Evolutionary conservation across 2,113 vertebrate genomes (phyloP).

Genomic region (Austrofundulus limnaeus): DNA sequence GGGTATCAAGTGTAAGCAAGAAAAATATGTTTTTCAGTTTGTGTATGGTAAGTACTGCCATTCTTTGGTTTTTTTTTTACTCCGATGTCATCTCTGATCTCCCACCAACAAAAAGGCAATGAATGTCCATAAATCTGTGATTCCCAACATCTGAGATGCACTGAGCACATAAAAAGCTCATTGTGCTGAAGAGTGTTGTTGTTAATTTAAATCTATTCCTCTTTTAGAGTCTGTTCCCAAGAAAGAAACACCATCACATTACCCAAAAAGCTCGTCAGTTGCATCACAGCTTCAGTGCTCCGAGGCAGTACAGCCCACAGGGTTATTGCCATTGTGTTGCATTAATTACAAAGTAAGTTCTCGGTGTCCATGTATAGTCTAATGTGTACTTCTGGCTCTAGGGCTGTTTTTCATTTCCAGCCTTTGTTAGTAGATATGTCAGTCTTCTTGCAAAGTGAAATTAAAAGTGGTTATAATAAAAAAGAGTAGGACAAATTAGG

Average conservation of each 20-base stretch:
- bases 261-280: constrained; percentile 60
- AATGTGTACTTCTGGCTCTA: neutral
- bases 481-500: neutral
- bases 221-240: constrained; percentile 36
- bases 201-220: constrained; percentile 34
- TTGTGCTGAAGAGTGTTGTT: constrained; percentile 20
- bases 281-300: constrained; percentile 64
- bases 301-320: constrained; percentile 50
- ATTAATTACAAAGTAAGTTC: constrained; percentile 62
- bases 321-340: constrained; percentile 58
- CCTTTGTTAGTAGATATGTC: constrained; percentile 23
- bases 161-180: constrained; percentile 12
- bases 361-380: constrained; percentile 52
- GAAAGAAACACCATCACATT: constrained; percentile 49
- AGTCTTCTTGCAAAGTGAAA: neutral
- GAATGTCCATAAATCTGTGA: constrained; percentile 1
- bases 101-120: constrained; percentile 3
- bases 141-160: neutral
- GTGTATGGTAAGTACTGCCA: too few relatives aligned
- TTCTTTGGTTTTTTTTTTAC: too few relatives aligned
- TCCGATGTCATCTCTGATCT: neutral
- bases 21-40: too few relatives aligned
- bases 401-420: constrained; percentile 15
- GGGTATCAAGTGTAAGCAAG: neutral
- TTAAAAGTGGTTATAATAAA: too few relatives aligned